Evolutionary conservation across 2,888 invertebrate species (phyloP), one percentile per base, ranked within the genome.

Genomic region (Trissoscelio sp.): DNA sequence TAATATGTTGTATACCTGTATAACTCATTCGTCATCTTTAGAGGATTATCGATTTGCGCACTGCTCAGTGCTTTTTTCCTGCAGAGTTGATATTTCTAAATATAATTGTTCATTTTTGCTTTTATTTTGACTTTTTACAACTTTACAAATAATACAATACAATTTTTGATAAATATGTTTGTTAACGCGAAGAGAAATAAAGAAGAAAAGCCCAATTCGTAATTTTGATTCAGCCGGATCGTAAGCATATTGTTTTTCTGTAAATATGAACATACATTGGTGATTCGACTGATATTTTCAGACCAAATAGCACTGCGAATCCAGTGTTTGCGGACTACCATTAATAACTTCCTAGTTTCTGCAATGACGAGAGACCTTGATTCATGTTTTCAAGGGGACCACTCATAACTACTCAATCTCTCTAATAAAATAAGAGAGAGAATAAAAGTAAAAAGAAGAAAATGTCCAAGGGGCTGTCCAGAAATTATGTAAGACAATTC

Each of bases 241-340:
- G 31, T 18, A 16, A 44, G n/a, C 18, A 51, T 24, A 11, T 9
- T 14, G 18, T 48, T 70, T 28, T 18, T 31, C 11, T 53, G 24
- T 34, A 9, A 31, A 7, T 31, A 16, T 69, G 44, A 60, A 53
- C 34, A 79, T 70, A 82, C 83, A 77, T 84, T 86, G 64, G 80
- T 84, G 84, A 84, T 85, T 80, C 87, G 84, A 86, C 83, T 86
- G 82, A 87, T 87, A 84, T 85, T 88, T 88, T 88, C 88, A 88
- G 88, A 88, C 70, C 85, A 83, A 86, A 87, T 85, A 86, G 84
- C 83, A 86, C 86, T 83, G 83, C 88, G 81, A 87, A 86, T 84
- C 85, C 86, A 82, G 74, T 86, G 85, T 85, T 86, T 84, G 84
- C 86, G 85, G 87, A 85, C 86, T 88, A 88, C 83, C 44, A 34